These are phyloP conservation scores for Arvicanthis niloticus DNA, from an alignment of 2,113 vertebrate genomes.

Conservation along the genomic window DNA sequence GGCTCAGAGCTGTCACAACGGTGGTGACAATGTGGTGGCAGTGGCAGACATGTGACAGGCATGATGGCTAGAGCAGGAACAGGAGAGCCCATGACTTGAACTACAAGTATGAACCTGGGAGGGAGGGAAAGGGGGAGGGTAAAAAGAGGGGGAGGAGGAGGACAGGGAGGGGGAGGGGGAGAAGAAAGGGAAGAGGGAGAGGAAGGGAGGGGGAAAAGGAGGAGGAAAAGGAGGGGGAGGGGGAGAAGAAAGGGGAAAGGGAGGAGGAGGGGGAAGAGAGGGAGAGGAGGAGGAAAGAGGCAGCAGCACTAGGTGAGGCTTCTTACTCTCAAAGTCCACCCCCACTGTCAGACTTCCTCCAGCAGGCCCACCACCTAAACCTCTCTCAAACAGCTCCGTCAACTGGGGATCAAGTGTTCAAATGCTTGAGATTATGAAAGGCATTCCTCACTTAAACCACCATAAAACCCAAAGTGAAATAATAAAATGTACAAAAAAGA, in stretches of 20 bases:
- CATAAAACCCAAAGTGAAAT: not conserved
- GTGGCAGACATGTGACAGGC: not conserved
- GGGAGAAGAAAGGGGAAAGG: rapidly evolving
- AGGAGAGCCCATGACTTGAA: not conserved
- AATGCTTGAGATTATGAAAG: not conserved
- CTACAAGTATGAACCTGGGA: not conserved
- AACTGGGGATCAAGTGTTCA: not conserved
- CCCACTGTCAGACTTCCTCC: not conserved
- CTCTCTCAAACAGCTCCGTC: not conserved
- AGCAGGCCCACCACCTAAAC: no score
- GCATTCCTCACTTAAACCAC: not conserved
- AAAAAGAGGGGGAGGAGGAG: no score
- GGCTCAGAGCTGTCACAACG: not conserved
- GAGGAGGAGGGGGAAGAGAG: rapidly evolving
- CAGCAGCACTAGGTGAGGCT: not conserved
- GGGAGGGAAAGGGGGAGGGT: not conserved
- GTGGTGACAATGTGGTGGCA: not conserved
- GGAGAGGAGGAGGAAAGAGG: not conserved
- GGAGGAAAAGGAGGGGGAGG: rapidly evolving
- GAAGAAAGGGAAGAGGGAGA: not conserved
- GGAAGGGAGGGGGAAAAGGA: no score
- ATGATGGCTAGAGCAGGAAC: not conserved
- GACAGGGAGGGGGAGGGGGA: not conserved
- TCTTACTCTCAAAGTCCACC: not conserved
- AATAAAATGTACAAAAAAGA: not conserved